Evolutionary conservation across 2,888 invertebrate genomes (phyloP).

Genomic region (Steromphala cineraria): DNA sequence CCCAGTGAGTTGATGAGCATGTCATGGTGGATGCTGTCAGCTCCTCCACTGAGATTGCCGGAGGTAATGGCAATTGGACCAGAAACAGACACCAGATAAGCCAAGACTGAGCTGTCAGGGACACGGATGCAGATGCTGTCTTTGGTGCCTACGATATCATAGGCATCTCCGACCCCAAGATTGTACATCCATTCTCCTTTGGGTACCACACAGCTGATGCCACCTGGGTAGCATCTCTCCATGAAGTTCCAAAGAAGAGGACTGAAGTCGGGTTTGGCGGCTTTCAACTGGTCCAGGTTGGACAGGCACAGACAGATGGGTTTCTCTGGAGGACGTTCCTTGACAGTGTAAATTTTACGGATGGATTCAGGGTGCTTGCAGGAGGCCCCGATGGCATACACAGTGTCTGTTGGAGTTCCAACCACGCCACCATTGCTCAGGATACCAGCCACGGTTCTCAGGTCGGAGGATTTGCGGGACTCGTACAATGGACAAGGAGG

Average conservation of each 20-base stretch:
- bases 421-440: conserved; percentile 51
- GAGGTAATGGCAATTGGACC: conserved; percentile 58
- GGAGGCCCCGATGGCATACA: conserved; percentile 55
- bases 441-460: conserved; percentile 41
- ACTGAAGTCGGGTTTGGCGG: conserved; percentile 48
- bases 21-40: conserved; percentile 57
- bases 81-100: conserved; percentile 51
- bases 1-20: conserved; percentile 55
- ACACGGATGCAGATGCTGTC: conserved; percentile 55
- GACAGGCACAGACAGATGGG: conserved; percentile 62
- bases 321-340: conserved; percentile 56
- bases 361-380: conserved; percentile 54
- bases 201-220: conserved; percentile 56
- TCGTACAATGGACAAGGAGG: conserved; percentile 46
- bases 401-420: conserved; percentile 59
- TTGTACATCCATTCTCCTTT: conserved; percentile 53
- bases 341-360: conserved; percentile 51
- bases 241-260: conserved; percentile 55
- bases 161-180: conserved; percentile 45
- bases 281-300: conserved; percentile 51
- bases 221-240: conserved; percentile 54
- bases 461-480: conserved; percentile 46
- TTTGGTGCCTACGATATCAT: conserved; percentile 47
- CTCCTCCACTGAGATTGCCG: conserved; percentile 58
- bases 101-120: conserved; percentile 53